Evolutionary conservation across 1,140 invertebrate genomes (phyloP), one percentile per base, ranked within the genome.

Genomic region (Trypoxylus dichotomus): DNA sequence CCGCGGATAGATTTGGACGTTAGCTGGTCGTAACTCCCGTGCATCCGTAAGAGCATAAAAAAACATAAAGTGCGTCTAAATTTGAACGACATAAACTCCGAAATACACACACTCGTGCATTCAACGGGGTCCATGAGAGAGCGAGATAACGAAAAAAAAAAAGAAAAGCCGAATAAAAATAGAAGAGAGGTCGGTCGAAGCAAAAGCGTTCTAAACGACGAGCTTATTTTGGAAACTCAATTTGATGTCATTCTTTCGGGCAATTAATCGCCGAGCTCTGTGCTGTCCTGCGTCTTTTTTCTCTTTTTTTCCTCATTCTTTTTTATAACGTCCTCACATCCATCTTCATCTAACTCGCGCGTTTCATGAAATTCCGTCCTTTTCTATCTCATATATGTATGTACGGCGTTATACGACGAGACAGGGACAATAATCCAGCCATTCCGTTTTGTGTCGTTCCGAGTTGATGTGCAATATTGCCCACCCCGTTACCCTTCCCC

Each of bases 161-260:
- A 68, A 68, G 60, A 68, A 68, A 29, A 68, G 47, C 21, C 8
- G 60, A 15, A 68, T 68, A 68, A 68, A 68, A 68, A 68, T 68
- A 68, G 60, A 68, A 27, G 60, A 68, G 60, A 68, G 60, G 47
- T 54, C 47, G 47, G 47, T n/a, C 47, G 60, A 24, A 68, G 60
- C 21, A 25, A 68, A 27, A 68, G 60, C 60, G 24, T 13, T 68
- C 60, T 68, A 68, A 68, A 68, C 60, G 60, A 68, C 60, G 60
- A 68, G 60, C 60, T 68, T 68, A 68, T 68, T 68, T 68, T 68
- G 60, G 60, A 68, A 68, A 68, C 60, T 68, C 60, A 68, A 68
- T 68, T 68, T 68, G 60, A 68, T 68, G 60, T 68, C 60, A 68
- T 68, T 68, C 60, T 68, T 68, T 68, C 60, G 60, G 60, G 60